Base-by-base conservation (phyloP, 1,140 invertebrate species). In the Andricus grossulariae region DNA sequence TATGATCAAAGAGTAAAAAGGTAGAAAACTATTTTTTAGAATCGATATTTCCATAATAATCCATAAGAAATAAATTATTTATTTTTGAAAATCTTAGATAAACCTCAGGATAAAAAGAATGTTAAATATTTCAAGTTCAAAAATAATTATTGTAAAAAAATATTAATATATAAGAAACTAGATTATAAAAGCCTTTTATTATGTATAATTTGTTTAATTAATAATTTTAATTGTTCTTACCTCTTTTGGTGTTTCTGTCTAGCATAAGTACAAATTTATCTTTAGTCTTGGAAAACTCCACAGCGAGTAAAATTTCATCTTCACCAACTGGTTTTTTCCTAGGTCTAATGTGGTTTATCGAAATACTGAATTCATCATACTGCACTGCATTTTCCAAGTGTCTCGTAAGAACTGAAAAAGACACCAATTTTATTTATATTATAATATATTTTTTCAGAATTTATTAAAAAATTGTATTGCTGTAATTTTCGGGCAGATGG, bases 221-320 rank as follows among this genome's bases (percentile, higher is more conserved):
- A 32, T 54, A 74, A 71, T 71, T 71, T 6, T 49, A 39, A 16
- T 76, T 15, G 50, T 81, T 83, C 89, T 92, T 92, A 92, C 95
- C 93, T 90, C 92, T 89, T 85, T 94, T 94, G 6, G 92, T 89
- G 66, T 91, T 91, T 81, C 94, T 90, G 85, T 96, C 95, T 60
- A 96, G 85, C 78, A 94, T 92, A 57, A 96, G 88, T 18, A 93
- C 90, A 83, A 95, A 94, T 85, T 94, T 94, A 32, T 94, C 92
- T 80, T 94, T 92, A 7, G 93, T 85, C 72, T 92, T 91, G 6
- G 92, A 92, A 84, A 95, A 95, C 78, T 94, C 94, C 3, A 95
- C 91, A 21, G 93, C 93, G 45, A 95, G 92, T 0, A 96, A 88
- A 1, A 93, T 94, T 80, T 95, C 94, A 49, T 93, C 78, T n/a